Percentiles rank a stretch among this genome's conserved stretches.
Conservation (phyloP, 2,113 vertebrate species). For the Stigmatopora argus region DNA sequence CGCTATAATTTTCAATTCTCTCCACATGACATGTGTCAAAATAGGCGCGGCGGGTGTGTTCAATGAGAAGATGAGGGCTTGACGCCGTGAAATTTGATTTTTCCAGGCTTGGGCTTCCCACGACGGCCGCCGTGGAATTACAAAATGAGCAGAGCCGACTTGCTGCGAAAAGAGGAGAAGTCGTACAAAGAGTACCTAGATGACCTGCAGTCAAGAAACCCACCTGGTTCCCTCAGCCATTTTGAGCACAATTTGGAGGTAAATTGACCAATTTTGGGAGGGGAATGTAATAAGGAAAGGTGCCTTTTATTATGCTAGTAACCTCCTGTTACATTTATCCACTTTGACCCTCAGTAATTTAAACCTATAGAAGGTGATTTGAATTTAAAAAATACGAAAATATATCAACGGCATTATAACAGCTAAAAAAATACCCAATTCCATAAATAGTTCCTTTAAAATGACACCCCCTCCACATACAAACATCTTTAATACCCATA, state of each 20-base stretch:
- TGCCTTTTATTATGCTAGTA: too few relatives aligned
- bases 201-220: constrained; percentile 75
- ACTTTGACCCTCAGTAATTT: too few relatives aligned
- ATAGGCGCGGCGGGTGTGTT: constrained; percentile 16
- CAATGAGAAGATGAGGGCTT: constrained; percentile 27
- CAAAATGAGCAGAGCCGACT: constrained; percentile 79
- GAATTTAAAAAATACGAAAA: neutral
- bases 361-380: neutral
- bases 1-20: constrained; percentile 6
- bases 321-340: too few relatives aligned
- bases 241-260: constrained; percentile 93
- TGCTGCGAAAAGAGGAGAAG: constrained; percentile 80
- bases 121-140: constrained; percentile 84
- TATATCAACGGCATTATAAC: too few relatives aligned
- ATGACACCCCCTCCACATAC: too few relatives aligned
- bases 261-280: constrained; percentile 3
- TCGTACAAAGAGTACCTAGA: constrained; percentile 81
- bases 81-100: constrained; percentile 32
- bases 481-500: neutral
- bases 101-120: constrained; percentile 80
- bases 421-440: too few relatives aligned
- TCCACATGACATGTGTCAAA: constrained; percentile 21
- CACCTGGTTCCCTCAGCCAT: constrained; percentile 80
- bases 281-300: neutral
- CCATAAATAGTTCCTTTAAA: too few relatives aligned